phyloP scores from a whole-genome alignment of 2,888 invertebrate genomes.

The Sphaeridia pumilis region DNA sequence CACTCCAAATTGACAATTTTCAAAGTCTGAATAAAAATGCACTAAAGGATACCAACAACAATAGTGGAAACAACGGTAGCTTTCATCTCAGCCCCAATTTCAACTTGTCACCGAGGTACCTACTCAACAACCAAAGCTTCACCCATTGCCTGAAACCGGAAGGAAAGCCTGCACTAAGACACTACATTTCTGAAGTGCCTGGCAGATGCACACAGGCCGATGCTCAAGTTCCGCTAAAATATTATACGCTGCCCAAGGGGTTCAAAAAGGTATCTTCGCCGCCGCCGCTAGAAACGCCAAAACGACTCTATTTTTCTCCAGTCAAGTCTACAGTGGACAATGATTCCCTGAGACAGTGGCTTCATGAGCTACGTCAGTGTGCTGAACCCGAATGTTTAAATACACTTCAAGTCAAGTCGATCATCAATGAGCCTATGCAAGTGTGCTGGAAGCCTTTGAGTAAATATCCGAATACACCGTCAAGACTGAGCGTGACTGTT shows the following conservation, averaged over 20 bases:
- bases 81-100: too few species aligned
- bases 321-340: slow-evolving; percentile 26
- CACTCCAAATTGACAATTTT: slow-evolving; percentile 36
- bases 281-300: too few species aligned
- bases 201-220: neutral
- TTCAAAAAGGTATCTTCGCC: slow-evolving; percentile 20
- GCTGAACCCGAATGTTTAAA: slow-evolving; percentile 81
- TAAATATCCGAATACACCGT: slow-evolving; percentile 3
- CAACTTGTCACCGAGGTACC: too few species aligned
- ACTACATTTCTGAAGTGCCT: neutral
- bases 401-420: slow-evolving; percentile 77
- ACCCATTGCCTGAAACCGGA: too few species aligned
- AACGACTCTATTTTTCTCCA: too few species aligned
- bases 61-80: slow-evolving; percentile 16
- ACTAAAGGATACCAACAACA: slow-evolving; percentile 29
- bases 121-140: too few species aligned
- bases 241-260: slow-evolving; percentile 23
- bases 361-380: slow-evolving; percentile 58
- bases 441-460: neutral
- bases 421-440: slow-evolving; percentile 46
- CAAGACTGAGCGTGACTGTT: slow-evolving; percentile 6
- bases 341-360: slow-evolving; percentile 49
- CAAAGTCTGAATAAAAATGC: slow-evolving; percentile 34
- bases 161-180: neutral
- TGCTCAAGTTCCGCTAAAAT: neutral